Percentiles rank a stretch among this genome's conserved stretches.
phyloP scores from a whole-genome alignment of 2,888 invertebrate genomes.

The Poecilobothrus nobilitatus region DNA sequence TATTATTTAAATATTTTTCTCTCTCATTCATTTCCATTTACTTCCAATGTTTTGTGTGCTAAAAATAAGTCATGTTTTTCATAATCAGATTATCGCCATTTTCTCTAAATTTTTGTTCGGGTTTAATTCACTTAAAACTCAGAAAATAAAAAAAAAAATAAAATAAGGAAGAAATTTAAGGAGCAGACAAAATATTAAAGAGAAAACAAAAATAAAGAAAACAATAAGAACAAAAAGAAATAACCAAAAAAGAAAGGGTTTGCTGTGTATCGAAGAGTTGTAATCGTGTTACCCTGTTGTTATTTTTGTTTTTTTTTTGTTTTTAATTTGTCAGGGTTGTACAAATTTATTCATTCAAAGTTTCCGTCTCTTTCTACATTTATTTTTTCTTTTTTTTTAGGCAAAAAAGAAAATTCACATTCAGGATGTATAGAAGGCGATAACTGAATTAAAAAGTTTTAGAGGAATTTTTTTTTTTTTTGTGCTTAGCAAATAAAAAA shows the following conservation, averaged over 20 bases:
- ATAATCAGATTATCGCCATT: conserved; percentile 3
- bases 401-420: neutral
- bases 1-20: neutral
- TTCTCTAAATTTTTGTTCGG: neutral
- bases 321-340: neutral
- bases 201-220: too few species aligned
- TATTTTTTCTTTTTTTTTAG: neutral
- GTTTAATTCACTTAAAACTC: neutral
- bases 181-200: too few species aligned
- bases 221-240: too few species aligned
- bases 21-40: neutral
- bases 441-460: neutral
- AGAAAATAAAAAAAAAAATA: neutral
- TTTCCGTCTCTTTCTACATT: too few species aligned
- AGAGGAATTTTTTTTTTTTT: neutral
- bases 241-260: neutral
- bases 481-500: neutral
- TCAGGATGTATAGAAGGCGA: neutral
- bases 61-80: neutral
- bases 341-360: neutral
- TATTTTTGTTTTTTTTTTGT: neutral
- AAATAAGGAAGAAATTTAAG: too few species aligned
- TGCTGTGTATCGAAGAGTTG: neutral
- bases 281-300: neutral
- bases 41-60: neutral